These are phyloP conservation scores for Heliconius ismenius DNA, from an alignment of 2,888 invertebrate genomes.

Conservation along the genomic window DNA sequence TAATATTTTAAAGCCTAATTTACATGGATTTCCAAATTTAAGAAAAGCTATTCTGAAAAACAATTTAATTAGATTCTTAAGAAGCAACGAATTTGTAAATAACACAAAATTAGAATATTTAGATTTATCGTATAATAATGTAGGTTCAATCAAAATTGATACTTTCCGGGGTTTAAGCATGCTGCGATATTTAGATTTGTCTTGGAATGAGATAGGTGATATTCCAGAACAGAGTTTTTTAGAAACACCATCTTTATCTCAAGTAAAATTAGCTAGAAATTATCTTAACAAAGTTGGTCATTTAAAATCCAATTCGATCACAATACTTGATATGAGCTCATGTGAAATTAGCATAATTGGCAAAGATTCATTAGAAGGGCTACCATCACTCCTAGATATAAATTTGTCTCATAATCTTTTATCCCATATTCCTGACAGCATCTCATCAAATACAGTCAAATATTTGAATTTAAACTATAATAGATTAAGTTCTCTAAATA, in stretches of 20 bases:
- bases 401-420: conserved; percentile 86
- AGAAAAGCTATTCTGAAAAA: conserved; percentile 82
- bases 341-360: conserved; percentile 84
- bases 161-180: conserved; percentile 83
- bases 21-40: conserved; percentile 84
- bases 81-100: conserved; percentile 82
- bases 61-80: conserved; percentile 84
- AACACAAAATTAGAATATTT: conserved; percentile 83
- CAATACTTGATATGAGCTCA: conserved; percentile 83
- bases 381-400: conserved; percentile 82
- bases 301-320: conserved; percentile 81
- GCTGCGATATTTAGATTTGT: conserved; percentile 84
- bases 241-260: conserved; percentile 82
- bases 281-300: conserved; percentile 82
- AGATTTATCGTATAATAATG: conserved; percentile 85
- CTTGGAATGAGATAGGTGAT: conserved; percentile 84
- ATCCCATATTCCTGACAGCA: conserved; percentile 82
- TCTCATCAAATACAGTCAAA: conserved; percentile 83
- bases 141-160: conserved; percentile 81
- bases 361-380: conserved; percentile 79
- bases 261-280: conserved; percentile 85
- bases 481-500: conserved; percentile 83
- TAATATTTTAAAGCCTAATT: conserved; percentile 82
- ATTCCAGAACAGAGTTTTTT: conserved; percentile 83
- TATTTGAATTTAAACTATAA: conserved; percentile 83